These are phyloP conservation scores for Drosophila koepferae DNA, from an alignment of 2,888 invertebrate species.

Conservation along the genomic window DNA sequence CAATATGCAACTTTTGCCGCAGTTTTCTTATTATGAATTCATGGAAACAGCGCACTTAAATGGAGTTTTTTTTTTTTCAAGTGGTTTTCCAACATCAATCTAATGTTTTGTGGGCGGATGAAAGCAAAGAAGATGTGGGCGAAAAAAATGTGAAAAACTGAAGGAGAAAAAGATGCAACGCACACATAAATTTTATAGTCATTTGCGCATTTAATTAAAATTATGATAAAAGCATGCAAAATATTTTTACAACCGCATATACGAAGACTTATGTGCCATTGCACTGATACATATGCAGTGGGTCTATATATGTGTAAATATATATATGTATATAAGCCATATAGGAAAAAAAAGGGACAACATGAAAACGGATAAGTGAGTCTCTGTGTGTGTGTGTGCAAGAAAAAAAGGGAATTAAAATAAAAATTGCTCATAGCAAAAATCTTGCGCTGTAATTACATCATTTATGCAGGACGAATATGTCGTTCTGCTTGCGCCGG, in stretches of 20 bases:
- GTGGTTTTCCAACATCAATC: conserved; percentile 31
- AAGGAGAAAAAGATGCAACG: conserved; percentile 30
- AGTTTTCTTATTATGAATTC: conserved; percentile 10
- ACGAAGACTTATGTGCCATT: conserved; percentile 44
- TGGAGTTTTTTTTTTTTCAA: not conserved
- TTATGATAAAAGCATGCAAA: conserved; percentile 76
- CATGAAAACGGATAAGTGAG: conserved; percentile 51
- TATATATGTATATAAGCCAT: conserved; percentile 22
- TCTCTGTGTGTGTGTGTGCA: conserved; percentile 24
- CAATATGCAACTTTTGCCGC: conserved; percentile 4
- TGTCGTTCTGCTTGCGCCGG: conserved; percentile 73
- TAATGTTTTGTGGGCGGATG: conserved; percentile 22
- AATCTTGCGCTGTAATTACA: conserved; percentile 82
- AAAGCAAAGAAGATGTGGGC: not conserved
- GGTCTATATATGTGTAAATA: not conserved
- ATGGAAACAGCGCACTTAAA: conserved; percentile 2
- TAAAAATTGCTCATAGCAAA: conserved; percentile 78
- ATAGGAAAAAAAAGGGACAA: conserved; percentile 46
- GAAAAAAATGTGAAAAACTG: not conserved
- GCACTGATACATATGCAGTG: conserved; percentile 26
- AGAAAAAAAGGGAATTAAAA: conserved; percentile 69
- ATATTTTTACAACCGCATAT: conserved; percentile 66
- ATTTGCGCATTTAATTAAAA: conserved; percentile 78
- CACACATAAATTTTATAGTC: conserved; percentile 68
- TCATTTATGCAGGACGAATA: conserved; percentile 84